Evolutionary conservation across 2,888 invertebrate species (phyloP).

Genomic region (Ceratothoa steindachneri): DNA sequence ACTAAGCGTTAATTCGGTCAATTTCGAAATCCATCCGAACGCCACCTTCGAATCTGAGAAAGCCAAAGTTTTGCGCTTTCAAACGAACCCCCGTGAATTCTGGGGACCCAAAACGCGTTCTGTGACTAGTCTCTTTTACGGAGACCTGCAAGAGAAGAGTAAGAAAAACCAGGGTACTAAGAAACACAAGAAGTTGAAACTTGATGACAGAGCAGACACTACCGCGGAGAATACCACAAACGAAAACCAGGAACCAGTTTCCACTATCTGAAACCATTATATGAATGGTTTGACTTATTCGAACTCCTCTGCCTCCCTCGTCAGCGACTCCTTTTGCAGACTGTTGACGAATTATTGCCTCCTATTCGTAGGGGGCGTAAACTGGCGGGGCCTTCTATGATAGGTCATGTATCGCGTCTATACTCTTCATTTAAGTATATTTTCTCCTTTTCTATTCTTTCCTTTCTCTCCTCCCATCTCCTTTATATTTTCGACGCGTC

Average conservation of each 20-base stretch:
- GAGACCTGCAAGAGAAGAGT: constrained; percentile 31
- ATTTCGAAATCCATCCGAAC: constrained; percentile 61
- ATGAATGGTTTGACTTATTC: too few species aligned
- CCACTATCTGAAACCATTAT: too few species aligned
- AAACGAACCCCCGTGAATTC: constrained; percentile 75
- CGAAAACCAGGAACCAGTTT: neutral
- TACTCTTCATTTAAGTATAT: too few species aligned
- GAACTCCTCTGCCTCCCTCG: too few species aligned
- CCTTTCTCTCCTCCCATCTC: too few species aligned
- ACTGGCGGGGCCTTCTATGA: too few species aligned
- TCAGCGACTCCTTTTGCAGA: too few species aligned
- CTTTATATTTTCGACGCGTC: too few species aligned
- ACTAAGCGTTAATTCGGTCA: constrained; percentile 52
- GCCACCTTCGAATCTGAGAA: constrained; percentile 75
- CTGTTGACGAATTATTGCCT: too few species aligned
- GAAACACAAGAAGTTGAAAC: neutral
- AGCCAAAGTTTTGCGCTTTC: constrained; percentile 69
- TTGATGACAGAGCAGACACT: neutral
- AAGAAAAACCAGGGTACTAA: constrained; percentile 31
- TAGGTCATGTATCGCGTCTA: too few species aligned
- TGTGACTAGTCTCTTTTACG: constrained; percentile 60
- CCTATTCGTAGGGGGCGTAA: too few species aligned
- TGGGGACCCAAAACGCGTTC: constrained; percentile 90
- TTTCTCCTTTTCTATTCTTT: too few species aligned
- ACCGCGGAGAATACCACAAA: neutral